phyloP scores from a whole-genome alignment of 2,797 vertebrate genomes.

The Danio choprae region DNA sequence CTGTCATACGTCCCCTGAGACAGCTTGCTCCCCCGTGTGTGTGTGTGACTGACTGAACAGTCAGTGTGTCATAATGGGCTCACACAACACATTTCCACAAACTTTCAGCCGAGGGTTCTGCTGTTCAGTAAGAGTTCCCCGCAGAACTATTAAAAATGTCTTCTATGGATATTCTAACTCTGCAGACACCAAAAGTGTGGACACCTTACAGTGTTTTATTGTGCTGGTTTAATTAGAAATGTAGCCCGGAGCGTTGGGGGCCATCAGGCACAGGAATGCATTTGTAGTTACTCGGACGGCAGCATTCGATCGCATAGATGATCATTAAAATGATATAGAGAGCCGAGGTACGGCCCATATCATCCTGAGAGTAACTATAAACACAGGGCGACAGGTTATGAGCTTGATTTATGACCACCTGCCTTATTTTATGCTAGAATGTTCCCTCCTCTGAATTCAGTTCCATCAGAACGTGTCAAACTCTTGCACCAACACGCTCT shows the following conservation, averaged over 20 bases:
- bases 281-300: constrained; percentile 47
- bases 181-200: constrained; percentile 14
- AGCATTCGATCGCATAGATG: constrained; percentile 42
- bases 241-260: constrained; percentile 30
- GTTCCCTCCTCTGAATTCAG: constrained; percentile 62
- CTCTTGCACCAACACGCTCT: not conserved
- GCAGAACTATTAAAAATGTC: constrained; percentile 18
- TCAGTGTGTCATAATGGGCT: constrained; percentile 47
- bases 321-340: constrained; percentile 62
- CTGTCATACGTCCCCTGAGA: constrained; percentile 36
- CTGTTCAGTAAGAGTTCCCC: constrained; percentile 26
- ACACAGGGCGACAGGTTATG: constrained; percentile 53
- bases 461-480: constrained; percentile 54
- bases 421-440: constrained; percentile 30
- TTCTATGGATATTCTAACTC: constrained; percentile 35
- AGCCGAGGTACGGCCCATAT: constrained; percentile 68
- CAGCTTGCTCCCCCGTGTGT: constrained; percentile 33
- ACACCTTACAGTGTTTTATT: constrained; percentile 43
- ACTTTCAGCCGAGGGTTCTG: constrained; percentile 16
- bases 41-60: constrained; percentile 11
- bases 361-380: constrained; percentile 69
- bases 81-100: constrained; percentile 48
- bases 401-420: constrained; percentile 31
- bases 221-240: constrained; percentile 52
- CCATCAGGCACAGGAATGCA: constrained; percentile 37